Base-by-base conservation (phyloP, 2,113 vertebrate species). In the Psilopogon haemacephalus region DNA sequence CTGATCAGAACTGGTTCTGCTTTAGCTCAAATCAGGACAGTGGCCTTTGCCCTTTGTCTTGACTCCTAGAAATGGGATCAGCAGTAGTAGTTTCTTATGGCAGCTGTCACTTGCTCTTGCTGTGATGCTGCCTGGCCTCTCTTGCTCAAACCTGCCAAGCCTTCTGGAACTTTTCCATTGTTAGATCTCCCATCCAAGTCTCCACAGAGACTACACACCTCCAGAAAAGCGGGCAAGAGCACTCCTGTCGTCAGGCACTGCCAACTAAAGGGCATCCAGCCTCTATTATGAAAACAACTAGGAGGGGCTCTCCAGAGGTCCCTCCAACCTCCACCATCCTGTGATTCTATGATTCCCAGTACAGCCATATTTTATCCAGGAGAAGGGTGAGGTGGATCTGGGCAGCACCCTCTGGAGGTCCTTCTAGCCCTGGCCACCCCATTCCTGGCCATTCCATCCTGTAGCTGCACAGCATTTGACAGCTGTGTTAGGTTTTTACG, bases 361-460 rank as follows among this genome's bases (percentile, higher is more conserved):
- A 37, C 23, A 87, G 24, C 32, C 1, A 1, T 63, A 70, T 28
- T 86, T 28, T 33, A 5, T 35, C 24, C 80, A 67, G 35, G 42
- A 78, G 56, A 74, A 73, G 35, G 16, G 16, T 12, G 71, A 69
- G 21, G 26, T 44, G 15, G n/a, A n/a, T 15, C 30, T 26, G 72
- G 38, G 60, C 27, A 86, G 60, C 50, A 30, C 12, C 26, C 88
- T 76, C 6, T 62, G 44, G n/a, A 40, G 42, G 10, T 20, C 4
- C 27, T 75, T 48, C 33, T 42, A 18, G 13, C 35, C 20, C 59
- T 0, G 0, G 0, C 15, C 28, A 37, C 28, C 24, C 4, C 0
- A 0, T 70, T 79, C 59, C 44, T 59, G 48, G 48, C 48, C 48
- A 50, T 50, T 50, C 12, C 62, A 65, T n/a, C 58, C 55, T n/a